Evolutionary conservation across 2,888 invertebrate genomes (phyloP).

Genomic region (Callimorpha dominula): DNA sequence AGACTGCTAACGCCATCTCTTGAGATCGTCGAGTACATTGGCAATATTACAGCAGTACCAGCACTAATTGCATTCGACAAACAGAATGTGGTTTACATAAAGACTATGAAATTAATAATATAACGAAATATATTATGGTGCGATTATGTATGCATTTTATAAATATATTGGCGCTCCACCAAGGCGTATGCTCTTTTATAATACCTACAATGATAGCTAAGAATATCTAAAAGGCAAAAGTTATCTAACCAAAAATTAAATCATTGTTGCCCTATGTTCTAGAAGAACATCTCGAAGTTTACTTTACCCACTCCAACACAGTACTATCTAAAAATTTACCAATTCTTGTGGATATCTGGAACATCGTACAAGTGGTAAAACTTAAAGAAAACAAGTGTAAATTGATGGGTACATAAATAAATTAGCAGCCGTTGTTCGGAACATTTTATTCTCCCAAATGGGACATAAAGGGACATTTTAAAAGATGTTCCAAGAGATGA

Average conservation of each 20-base stretch:
- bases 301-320: neutral
- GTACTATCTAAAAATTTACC: constrained; percentile 26
- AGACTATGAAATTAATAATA: too few species aligned
- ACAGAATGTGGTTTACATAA: too few species aligned
- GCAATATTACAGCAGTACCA: too few species aligned
- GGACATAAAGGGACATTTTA: constrained; percentile 34
- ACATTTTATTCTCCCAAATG: constrained; percentile 33
- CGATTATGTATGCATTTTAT: too few species aligned
- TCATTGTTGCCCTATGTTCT: neutral
- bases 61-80: too few species aligned
- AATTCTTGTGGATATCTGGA: constrained; percentile 25
- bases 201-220: neutral
- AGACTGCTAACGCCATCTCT: too few species aligned
- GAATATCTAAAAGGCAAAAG: neutral
- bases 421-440: constrained; percentile 24
- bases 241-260: neutral
- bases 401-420: constrained; percentile 41
- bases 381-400: constrained; percentile 35
- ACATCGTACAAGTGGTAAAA: constrained; percentile 29
- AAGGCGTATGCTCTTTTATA: too few species aligned
- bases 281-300: neutral
- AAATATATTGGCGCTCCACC: too few species aligned
- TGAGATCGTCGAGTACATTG: too few species aligned
- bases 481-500: constrained; percentile 9
- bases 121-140: too few species aligned